Evolutionary conservation across 2,888 invertebrate species (phyloP), one percentile per base, ranked within the genome.

Genomic region (Neoitamus cyanurus): DNA sequence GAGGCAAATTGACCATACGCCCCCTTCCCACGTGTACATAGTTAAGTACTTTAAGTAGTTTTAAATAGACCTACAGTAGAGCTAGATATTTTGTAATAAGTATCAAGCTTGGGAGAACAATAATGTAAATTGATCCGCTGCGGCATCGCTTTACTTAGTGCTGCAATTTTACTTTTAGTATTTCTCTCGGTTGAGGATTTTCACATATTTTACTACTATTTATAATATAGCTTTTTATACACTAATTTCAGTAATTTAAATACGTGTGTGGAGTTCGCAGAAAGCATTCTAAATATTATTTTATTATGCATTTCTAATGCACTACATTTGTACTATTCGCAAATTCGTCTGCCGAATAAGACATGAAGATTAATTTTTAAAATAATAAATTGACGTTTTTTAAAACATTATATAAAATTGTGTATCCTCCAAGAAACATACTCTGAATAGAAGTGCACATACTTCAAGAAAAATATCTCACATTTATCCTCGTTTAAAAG

Each of bases 1-100:
- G 77, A 28, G 77, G 25, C 46, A 4, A 20, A 77, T 28, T 37
- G 77, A 42, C 77, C 77, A 25, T 20, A 30, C 37, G 36, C 15
- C 11, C 46, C 11, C n/a, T 15, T 34, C n/a, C 73, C 25, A n/a
- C 36, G 30, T 77, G 77, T 77, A 77, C 28, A 77, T 77, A 77
- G 28, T 9, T 77, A 77, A 46, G 42, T 77, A 77, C 28, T 46
- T 77, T 77, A 77, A 77, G 46, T 77, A 77, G 77, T 77, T 77
- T 46, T 77, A 77, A 77, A 77, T 28, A 25, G 77, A 73, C n/a
- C 73, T 37, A 15, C 25, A 11, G 2, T 77, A 77, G 77, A n/a
- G 20, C 25, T 36, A 77, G 25, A 11, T 46, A 77, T 77, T 42
- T 77, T 77, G 42, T 77, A 77, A 70, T 77, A 77, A 25, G 77